These are phyloP conservation scores for Stenodema calcarata DNA, from an alignment of 2,888 invertebrate genomes.

Conservation along the genomic window DNA sequence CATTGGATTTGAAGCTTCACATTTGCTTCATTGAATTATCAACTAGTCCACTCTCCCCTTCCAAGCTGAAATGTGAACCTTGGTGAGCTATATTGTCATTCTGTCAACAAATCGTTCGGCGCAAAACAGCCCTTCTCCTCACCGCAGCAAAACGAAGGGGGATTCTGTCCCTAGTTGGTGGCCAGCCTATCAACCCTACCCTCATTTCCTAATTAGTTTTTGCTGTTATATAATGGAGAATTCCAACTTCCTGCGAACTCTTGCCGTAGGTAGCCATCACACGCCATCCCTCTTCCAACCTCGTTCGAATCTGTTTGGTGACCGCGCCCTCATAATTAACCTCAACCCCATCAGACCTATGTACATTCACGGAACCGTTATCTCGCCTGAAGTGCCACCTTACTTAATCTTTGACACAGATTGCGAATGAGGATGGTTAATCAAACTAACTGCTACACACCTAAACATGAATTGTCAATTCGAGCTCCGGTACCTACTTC, in stretches of 20 bases:
- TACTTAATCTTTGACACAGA: neutral
- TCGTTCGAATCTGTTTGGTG: neutral
- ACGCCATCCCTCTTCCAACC: constrained; percentile 19
- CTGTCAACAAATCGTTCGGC: neutral
- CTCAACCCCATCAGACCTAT: neutral
- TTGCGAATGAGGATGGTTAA: neutral
- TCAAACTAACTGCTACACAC: neutral
- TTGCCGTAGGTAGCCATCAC: neutral
- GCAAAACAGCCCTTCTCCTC: neutral
- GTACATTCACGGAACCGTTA: neutral
- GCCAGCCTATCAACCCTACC: neutral
- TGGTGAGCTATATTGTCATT: neutral
- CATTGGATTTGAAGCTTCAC: too few species aligned
- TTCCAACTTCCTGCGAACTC: neutral
- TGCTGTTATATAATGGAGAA: neutral
- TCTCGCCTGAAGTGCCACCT: neutral
- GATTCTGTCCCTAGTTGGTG: neutral
- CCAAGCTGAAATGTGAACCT: too few species aligned
- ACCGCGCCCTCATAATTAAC: neutral
- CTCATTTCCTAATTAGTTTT: constrained; percentile 2
- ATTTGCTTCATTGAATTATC: too few species aligned
- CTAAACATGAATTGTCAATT: neutral
- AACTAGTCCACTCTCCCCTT: too few species aligned
- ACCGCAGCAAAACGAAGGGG: neutral
- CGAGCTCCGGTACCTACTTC: too few species aligned